These are phyloP conservation scores for Paramisgurnus dabryanus DNA, from an alignment of 2,113 vertebrate species.

Conservation along the genomic window DNA sequence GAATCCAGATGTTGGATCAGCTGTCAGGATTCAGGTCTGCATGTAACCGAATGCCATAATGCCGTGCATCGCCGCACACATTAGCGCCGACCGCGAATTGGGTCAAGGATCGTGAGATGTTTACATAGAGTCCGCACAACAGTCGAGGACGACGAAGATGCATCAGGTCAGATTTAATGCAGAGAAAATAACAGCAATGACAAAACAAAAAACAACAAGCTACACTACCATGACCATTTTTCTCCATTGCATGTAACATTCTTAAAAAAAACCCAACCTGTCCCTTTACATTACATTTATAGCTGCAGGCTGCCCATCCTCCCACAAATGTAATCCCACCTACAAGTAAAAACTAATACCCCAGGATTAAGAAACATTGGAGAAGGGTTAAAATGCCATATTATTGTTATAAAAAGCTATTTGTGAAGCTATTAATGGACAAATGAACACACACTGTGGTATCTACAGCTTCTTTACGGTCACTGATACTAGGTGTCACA, in stretches of 20 bases:
- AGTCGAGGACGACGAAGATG: not conserved
- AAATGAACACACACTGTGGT: not conserved
- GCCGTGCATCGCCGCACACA: not conserved
- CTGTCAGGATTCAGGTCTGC: not conserved
- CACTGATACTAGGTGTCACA: constrained; percentile 69
- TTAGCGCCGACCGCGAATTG: constrained; percentile 18
- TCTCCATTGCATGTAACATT: constrained; percentile 61
- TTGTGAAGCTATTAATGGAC: constrained; percentile 52
- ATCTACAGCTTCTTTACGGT: constrained; percentile 33
- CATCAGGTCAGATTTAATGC: constrained; percentile 2
- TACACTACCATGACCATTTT: not conserved
- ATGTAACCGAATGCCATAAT: not conserved
- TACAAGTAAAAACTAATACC: constrained; percentile 53
- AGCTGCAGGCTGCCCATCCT: constrained; percentile 68
- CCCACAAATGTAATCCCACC: constrained; percentile 48
- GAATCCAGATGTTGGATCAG: constrained; percentile 34
- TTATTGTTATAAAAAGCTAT: constrained; percentile 29
- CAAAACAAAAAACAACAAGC: not conserved
- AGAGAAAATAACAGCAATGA: not conserved
- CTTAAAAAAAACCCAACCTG: constrained; percentile 66
- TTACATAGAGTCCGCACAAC: constrained; percentile 9
- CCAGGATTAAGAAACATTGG: constrained; percentile 24
- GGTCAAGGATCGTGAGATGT: constrained; percentile 29
- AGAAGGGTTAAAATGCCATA: not conserved
- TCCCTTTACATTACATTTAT: constrained; percentile 73